phyloP scores from a whole-genome alignment of 2,888 invertebrate species.

The Torymus tubicola region DNA sequence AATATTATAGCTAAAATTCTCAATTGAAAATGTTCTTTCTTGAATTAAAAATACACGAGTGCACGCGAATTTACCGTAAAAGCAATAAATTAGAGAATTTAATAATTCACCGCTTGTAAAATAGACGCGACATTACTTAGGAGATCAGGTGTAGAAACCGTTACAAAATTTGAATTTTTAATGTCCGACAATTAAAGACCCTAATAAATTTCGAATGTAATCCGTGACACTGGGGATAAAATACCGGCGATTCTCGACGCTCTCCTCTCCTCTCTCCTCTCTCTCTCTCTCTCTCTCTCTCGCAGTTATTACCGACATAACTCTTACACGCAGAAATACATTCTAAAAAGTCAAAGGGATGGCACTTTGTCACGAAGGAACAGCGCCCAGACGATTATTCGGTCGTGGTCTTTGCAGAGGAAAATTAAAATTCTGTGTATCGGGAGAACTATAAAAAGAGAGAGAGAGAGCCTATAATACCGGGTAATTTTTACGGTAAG shows the following conservation, averaged over 20 bases:
- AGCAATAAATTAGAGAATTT: not conserved
- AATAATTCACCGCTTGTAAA: slow-evolving; percentile 1
- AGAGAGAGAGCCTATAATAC: no score
- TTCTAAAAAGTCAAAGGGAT: slow-evolving; percentile 36
- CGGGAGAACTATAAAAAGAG: no score
- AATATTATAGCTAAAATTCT: no score
- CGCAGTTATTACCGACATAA: slow-evolving; percentile 46
- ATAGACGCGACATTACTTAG: not conserved
- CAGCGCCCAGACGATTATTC: no score
- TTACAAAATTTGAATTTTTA: slow-evolving; percentile 32
- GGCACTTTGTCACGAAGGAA: slow-evolving; percentile 32
- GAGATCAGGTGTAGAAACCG: not conserved
- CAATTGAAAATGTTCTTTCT: no score
- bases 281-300: slow-evolving; percentile 1
- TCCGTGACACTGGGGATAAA: slow-evolving; percentile 38
- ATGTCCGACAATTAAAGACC: slow-evolving; percentile 24
- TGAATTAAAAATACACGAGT: no score
- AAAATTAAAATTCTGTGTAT: slow-evolving; percentile 24
- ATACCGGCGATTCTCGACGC: slow-evolving; percentile 23
- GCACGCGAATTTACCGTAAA: no score
- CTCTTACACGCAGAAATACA: slow-evolving; percentile 35
- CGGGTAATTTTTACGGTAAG: no score
- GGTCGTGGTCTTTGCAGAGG: not conserved
- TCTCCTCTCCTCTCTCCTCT: no score
- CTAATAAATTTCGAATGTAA: slow-evolving; percentile 33